phyloP scores from a whole-genome alignment of 2,113 vertebrate species.

The Gymnarchus niloticus region DNA sequence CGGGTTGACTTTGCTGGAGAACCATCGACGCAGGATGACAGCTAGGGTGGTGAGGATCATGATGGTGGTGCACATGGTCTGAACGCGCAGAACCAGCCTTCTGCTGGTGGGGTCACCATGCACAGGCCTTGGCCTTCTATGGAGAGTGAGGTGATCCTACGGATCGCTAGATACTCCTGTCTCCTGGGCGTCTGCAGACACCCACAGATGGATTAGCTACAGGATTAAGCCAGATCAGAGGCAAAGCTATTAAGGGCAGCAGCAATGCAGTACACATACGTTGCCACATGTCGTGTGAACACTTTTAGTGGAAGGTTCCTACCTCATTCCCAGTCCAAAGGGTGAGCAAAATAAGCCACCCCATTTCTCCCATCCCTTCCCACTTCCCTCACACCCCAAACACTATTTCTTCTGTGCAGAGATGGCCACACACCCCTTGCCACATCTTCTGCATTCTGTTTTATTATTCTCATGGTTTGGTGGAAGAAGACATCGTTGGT shows the following conservation, averaged over 20 bases:
- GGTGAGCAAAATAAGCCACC: neutral
- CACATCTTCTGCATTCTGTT: neutral
- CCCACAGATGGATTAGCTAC: slow-evolving; percentile 46
- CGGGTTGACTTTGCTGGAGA: slow-evolving; percentile 49
- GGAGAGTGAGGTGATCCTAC: neutral
- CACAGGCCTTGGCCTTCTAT: slow-evolving; percentile 19
- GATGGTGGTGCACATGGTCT: slow-evolving; percentile 61
- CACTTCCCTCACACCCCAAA: neutral
- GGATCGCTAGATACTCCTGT: neutral
- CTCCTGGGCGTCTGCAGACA: neutral
- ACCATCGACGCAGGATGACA: slow-evolving; percentile 46
- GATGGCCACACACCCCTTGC: neutral
- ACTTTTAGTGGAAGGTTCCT: neutral
- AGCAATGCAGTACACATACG: slow-evolving; percentile 16
- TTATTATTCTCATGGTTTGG: no score
- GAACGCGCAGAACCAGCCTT: slow-evolving; percentile 13
- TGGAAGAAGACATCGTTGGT: no score
- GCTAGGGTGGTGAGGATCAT: slow-evolving; percentile 60
- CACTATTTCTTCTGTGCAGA: neutral
- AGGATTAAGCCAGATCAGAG: slow-evolving; percentile 48
- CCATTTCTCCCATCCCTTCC: neutral
- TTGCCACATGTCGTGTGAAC: slow-evolving; percentile 24
- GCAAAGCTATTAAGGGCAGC: slow-evolving; percentile 33
- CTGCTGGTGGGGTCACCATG: slow-evolving; percentile 27
- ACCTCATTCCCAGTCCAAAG: neutral